Evolutionary conservation across 2,113 vertebrate genomes (phyloP).

Genomic region (Aepyceros melampus): DNA sequence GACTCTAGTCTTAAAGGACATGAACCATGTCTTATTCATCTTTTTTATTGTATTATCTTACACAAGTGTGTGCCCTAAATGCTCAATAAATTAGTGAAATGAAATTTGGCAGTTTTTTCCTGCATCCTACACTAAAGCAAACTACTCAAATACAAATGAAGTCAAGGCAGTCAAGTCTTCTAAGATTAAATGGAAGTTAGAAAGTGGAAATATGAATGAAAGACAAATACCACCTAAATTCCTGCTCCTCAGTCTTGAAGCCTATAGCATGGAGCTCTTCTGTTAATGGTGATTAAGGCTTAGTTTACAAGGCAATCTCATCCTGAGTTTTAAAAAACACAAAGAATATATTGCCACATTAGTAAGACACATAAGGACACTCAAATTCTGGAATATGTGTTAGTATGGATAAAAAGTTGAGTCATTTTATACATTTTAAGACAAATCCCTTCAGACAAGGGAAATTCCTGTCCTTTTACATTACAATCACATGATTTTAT

Average conservation of each 20-base stretch:
- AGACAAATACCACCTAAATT: not conserved
- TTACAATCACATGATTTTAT: slow-evolving; percentile 34
- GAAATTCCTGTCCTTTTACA: slow-evolving; percentile 41
- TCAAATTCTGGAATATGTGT: slow-evolving; percentile 18
- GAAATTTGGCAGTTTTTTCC: slow-evolving; percentile 8
- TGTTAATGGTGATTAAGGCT: not conserved
- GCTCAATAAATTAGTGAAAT: slow-evolving; percentile 10
- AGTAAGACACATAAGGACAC: not conserved
- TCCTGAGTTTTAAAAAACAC: not conserved
- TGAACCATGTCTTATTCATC: not conserved
- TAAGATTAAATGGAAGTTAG: slow-evolving; percentile 10
- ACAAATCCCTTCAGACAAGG: slow-evolving; percentile 28
- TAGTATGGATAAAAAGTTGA: slow-evolving; percentile 35
- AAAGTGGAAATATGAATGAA: not conserved
- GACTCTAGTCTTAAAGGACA: not conserved
- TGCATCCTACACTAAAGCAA: not conserved
- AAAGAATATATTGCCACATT: slow-evolving; percentile 22
- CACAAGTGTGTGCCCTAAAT: not conserved
- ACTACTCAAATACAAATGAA: slow-evolving; percentile 23
- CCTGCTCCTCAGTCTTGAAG: slow-evolving; percentile 25
- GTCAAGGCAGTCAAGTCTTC: slow-evolving; percentile 18
- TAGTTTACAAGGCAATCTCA: slow-evolving; percentile 4
- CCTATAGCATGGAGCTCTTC: not conserved
- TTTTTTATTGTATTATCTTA: not conserved
- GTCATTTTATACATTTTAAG: slow-evolving; percentile 42